Evolutionary conservation across 2,888 invertebrate species (phyloP).

Genomic region (Tetranychus piercei): DNA sequence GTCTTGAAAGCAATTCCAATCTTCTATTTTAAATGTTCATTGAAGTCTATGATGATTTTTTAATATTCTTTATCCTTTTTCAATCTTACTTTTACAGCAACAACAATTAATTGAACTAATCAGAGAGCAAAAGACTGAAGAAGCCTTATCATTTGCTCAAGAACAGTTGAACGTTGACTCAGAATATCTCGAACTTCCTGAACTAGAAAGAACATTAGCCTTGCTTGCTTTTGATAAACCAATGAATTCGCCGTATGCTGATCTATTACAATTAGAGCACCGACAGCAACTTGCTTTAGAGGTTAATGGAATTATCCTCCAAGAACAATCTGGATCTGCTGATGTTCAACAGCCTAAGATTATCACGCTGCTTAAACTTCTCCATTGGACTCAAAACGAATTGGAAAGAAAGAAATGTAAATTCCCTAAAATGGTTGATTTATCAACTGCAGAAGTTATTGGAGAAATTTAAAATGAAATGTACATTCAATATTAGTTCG

Average conservation of each 20-base stretch:
- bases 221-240: slow-evolving; percentile 92
- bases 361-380: slow-evolving; percentile 70
- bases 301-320: slow-evolving; percentile 87
- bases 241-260: slow-evolving; percentile 78
- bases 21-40: too few relatives aligned
- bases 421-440: slow-evolving; percentile 37
- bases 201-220: slow-evolving; percentile 80
- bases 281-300: slow-evolving; percentile 89
- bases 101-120: slow-evolving; percentile 73
- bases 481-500: neutral
- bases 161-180: slow-evolving; percentile 75
- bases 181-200: slow-evolving; percentile 47
- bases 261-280: slow-evolving; percentile 76
- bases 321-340: slow-evolving; percentile 57
- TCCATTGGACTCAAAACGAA: slow-evolving; percentile 88
- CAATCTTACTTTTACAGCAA: slow-evolving; percentile 43
- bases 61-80: neutral
- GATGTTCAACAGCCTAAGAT: slow-evolving; percentile 77
- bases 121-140: slow-evolving; percentile 61
- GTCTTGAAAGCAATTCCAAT: too few relatives aligned
- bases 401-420: slow-evolving; percentile 82
- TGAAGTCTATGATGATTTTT: neutral
- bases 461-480: neutral
- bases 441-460: neutral
- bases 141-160: slow-evolving; percentile 72